Evolutionary conservation across 2,797 vertebrate species (phyloP).

Genomic region (Hippopotamyrus pictus): DNA sequence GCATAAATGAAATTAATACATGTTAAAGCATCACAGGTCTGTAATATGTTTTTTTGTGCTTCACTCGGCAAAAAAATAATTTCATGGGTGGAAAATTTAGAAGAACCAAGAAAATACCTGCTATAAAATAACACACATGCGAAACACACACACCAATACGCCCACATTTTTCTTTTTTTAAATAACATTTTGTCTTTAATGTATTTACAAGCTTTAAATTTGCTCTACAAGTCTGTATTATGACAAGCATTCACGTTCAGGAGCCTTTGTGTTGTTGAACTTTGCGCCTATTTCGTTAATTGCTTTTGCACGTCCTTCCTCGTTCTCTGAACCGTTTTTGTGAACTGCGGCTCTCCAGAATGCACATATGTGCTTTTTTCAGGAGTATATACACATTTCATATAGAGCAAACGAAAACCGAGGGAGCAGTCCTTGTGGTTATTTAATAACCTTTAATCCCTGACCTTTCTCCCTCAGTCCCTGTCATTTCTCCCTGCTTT

Average conservation of each 20-base stretch:
- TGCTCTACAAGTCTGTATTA: conserved; percentile 82
- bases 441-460: conserved; percentile 52
- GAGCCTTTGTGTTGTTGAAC: conserved; percentile 56
- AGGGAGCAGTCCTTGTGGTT: conserved; percentile 45
- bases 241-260: conserved; percentile 74
- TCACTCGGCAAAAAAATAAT: neutral
- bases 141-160: conserved; percentile 33
- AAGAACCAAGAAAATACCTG: neutral
- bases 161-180: conserved; percentile 42
- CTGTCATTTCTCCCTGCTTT: conserved; percentile 45
- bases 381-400: conserved; percentile 51
- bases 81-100: neutral
- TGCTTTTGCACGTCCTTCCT: conserved; percentile 24
- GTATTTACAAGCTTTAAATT: conserved; percentile 96
- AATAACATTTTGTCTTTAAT: conserved; percentile 74
- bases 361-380: conserved; percentile 46
- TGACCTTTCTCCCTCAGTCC: conserved; percentile 35
- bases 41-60: neutral
- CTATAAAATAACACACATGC: neutral
- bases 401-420: conserved; percentile 54
- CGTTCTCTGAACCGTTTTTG: conserved; percentile 37
- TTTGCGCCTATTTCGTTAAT: conserved; percentile 44
- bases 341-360: conserved; percentile 45
- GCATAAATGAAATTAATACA: neutral
- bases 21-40: neutral